These are phyloP conservation scores for Luperina nickerlii DNA, from an alignment of 2,888 invertebrate species.

Conservation along the genomic window DNA sequence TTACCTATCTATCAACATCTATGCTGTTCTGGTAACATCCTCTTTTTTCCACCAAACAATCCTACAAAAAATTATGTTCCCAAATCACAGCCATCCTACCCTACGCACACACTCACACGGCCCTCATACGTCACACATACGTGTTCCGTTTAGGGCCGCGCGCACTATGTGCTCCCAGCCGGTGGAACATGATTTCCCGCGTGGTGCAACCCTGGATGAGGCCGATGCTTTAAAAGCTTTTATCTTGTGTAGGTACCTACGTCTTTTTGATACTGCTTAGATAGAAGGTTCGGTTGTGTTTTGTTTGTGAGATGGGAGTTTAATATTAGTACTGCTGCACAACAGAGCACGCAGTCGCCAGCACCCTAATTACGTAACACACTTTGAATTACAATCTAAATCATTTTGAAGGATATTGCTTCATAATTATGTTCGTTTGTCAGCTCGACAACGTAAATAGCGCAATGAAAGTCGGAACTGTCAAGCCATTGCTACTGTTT, in stretches of 20 bases:
- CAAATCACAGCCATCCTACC: conserved; percentile 50
- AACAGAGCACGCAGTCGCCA: not conserved
- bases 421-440: not conserved
- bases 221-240: conserved; percentile 71
- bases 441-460: not conserved
- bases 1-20: not conserved
- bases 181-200: conserved; percentile 82
- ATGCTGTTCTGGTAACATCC: not conserved
- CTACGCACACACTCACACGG: conserved; percentile 65
- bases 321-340: not conserved
- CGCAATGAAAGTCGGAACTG: not conserved
- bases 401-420: not conserved
- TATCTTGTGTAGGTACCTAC: conserved; percentile 62
- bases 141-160: conserved; percentile 73
- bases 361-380: not conserved
- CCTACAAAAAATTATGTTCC: not conserved
- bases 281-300: conserved; percentile 32
- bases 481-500: not conserved
- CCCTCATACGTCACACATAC: conserved; percentile 44
- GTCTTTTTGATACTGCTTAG: conserved; percentile 45
- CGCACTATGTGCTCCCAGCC: conserved; percentile 72
- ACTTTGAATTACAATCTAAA: not conserved
- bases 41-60: not conserved
- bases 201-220: conserved; percentile 77
- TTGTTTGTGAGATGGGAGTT: conserved; percentile 7